Conservation (phyloP, 2,113 vertebrate genomes). For the Channa maculata region DNA sequence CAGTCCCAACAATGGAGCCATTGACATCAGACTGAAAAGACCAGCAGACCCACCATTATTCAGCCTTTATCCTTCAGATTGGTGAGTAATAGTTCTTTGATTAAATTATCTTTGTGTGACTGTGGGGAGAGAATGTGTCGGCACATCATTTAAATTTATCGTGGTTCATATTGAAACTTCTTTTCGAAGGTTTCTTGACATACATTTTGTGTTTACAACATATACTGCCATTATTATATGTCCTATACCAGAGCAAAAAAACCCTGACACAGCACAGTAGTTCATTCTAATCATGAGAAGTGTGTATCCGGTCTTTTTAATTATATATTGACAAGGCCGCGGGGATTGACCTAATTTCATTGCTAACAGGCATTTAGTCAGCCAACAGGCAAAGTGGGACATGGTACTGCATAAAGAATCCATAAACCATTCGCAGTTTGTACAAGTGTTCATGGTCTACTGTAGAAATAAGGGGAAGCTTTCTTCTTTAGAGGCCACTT, state of each 20-base stretch:
- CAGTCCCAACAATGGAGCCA: neutral
- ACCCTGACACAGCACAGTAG: neutral
- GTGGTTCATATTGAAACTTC: too few relatives aligned
- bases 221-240: too few relatives aligned
- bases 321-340: slow-evolving; percentile 78
- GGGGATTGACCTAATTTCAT: slow-evolving; percentile 68
- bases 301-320: slow-evolving; percentile 72
- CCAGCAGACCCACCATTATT: too few relatives aligned
- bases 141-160: too few relatives aligned
- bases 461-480: neutral
- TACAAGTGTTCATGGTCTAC: neutral
- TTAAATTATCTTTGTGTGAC: neutral
- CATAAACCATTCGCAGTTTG: neutral
- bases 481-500: neutral
- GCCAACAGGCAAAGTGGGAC: slow-evolving; percentile 27
- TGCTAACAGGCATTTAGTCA: slow-evolving; percentile 34
- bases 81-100: neutral
- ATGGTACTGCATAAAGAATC: neutral
- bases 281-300: neutral
- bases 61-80: neutral
- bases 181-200: too few relatives aligned
- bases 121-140: neutral
- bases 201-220: too few relatives aligned
- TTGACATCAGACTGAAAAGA: slow-evolving; percentile 14
- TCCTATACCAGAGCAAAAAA: too few relatives aligned